Percentiles rank a stretch among this genome's conserved stretches.
These are phyloP conservation scores for Jordanella pulchra DNA, from an alignment of 2,797 vertebrate species.

Conservation along the genomic window DNA sequence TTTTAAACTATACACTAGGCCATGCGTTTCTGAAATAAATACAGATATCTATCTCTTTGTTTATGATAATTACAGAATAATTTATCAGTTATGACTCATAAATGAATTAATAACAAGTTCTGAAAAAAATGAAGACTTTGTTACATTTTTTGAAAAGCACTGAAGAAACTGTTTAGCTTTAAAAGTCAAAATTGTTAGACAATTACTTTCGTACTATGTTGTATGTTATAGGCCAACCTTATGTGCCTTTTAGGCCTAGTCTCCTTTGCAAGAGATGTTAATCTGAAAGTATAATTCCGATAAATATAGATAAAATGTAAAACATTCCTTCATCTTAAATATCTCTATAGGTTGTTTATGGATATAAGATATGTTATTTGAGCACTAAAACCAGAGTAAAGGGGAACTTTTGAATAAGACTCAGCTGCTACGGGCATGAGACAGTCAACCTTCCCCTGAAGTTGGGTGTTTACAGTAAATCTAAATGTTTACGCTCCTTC, in stretches of 20 bases:
- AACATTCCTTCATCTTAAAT: not conserved
- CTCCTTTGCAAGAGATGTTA: not conserved
- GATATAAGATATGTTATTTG: not conserved
- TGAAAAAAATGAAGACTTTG: not conserved
- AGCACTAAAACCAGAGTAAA: not conserved
- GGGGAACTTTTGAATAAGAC: not conserved
- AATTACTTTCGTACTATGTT: too few relatives aligned
- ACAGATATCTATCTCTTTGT: not conserved
- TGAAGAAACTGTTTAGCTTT: not conserved
- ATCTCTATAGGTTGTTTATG: not conserved
- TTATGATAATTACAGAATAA: not conserved
- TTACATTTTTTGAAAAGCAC: not conserved
- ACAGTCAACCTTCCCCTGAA: not conserved
- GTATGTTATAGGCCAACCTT: too few relatives aligned
- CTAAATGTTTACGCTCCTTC: slow-evolving; percentile 35
- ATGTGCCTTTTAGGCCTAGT: not conserved
- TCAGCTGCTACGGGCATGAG: not conserved
- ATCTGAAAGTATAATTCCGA: not conserved
- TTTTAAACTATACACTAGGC: too few relatives aligned
- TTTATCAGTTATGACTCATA: not conserved
- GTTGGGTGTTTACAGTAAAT: slow-evolving; percentile 38
- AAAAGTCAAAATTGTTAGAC: too few relatives aligned
- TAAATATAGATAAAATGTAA: not conserved
- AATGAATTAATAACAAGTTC: not conserved
- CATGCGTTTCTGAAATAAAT: not conserved